Base-by-base conservation (phyloP, 1,140 invertebrate genomes). In the Saccostrea echinata region DNA sequence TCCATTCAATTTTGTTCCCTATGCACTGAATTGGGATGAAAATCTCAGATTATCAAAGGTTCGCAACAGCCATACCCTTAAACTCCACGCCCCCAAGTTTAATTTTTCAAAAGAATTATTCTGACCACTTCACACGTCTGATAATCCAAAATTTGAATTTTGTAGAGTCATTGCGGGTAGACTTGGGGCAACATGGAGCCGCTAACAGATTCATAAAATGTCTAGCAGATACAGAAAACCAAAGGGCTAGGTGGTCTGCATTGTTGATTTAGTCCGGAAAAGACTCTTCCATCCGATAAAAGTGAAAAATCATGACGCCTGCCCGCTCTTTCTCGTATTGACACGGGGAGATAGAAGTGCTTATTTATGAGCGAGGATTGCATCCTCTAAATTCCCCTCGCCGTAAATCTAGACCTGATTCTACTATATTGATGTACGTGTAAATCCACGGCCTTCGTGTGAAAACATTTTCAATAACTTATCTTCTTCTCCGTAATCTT, bases 281-380 rank as follows among this genome's bases (percentile, higher is more conserved):
- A 33, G 68, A 16, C 27, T 76, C 68, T 76, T 76, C 68, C 30
- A 13, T 76, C 68, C 68, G 68, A 76, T 76, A 76, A 76, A 76
- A 76, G 68, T 76, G 68, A 76, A 76, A 76, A 76, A 76, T 33
- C 68, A 76, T 76, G 68, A 76, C 68, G 68, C 68, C 68, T 76
- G 68, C 27, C 68, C 27, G 68, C 68, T 76, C 68, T 76, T 76
- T 76, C 68, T 76, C 13, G 8, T 76, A 76, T 76, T 76, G 68
- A 76, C 68, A 76, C 13, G 33, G 68, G 11, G 68, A 76, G 68
- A 76, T 76, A 76, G 68, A 76, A 33, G 68, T 76, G 68, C 68
- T 76, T 76, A 33, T 76, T 76, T 76, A 76, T 71, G 68, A 71
- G 68, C 68, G 27, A 30, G 24, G 68, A 71, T 76, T 16, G 27